Percentiles rank a stretch among this genome's conserved stretches.
phyloP scores from a whole-genome alignment of 2,888 invertebrate genomes.

The Chymomyza fuscimana region DNA sequence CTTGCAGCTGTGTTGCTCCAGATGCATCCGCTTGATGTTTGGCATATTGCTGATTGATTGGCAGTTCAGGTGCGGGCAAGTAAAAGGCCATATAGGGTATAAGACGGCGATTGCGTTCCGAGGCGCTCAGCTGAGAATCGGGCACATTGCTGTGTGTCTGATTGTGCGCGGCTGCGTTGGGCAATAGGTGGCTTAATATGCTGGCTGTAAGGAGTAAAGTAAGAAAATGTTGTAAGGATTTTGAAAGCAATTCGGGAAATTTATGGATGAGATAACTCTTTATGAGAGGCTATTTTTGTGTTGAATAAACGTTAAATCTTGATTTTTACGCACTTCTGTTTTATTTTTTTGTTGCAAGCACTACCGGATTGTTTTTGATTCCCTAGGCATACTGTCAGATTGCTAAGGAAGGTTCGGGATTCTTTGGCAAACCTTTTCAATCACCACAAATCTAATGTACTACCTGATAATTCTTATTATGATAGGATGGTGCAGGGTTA shows the following conservation, averaged over 20 bases:
- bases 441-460: too few relatives aligned
- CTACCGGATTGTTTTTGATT: too few relatives aligned
- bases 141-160: conserved; percentile 42
- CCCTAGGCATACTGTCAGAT: too few relatives aligned
- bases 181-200: conserved; percentile 36
- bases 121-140: conserved; percentile 73
- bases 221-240: neutral
- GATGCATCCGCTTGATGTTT: conserved; percentile 61
- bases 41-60: conserved; percentile 79
- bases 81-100: conserved; percentile 93
- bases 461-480: too few relatives aligned
- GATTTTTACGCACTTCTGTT: too few relatives aligned
- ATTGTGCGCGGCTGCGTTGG: neutral
- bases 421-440: too few relatives aligned
- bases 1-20: conserved; percentile 52
- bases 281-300: too few relatives aligned
- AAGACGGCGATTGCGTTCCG: conserved; percentile 86
- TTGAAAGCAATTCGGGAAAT: neutral
- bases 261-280: too few relatives aligned
- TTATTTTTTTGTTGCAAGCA: too few relatives aligned
- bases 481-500: too few relatives aligned
- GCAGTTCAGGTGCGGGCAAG: conserved; percentile 82
- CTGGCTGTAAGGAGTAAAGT: conserved; percentile 10
- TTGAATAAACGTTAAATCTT: too few relatives aligned
- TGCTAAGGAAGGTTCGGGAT: too few relatives aligned